Evolutionary conservation across 1,140 invertebrate genomes (phyloP).

Genomic region (Diprion similis): DNA sequence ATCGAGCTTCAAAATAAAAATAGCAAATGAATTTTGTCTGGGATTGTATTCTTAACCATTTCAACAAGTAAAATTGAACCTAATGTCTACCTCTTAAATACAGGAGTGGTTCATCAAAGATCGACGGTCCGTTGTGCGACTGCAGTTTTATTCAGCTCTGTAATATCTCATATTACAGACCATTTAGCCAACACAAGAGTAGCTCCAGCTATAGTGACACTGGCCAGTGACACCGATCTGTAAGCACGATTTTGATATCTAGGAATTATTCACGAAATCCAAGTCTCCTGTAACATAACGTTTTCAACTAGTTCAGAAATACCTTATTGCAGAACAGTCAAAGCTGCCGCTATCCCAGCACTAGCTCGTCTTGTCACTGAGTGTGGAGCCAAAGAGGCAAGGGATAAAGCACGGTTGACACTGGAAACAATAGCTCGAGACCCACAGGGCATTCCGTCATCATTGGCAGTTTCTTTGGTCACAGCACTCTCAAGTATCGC

Average conservation of each 20-base stretch:
- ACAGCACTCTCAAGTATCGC: slow-evolving; percentile 62
- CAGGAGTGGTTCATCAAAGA: slow-evolving; percentile 71
- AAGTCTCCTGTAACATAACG: slow-evolving; percentile 6
- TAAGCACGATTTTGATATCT: slow-evolving; percentile 52
- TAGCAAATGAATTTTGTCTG: background rate
- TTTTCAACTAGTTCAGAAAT: slow-evolving; percentile 17
- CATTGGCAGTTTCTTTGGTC: slow-evolving; percentile 59
- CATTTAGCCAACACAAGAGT: slow-evolving; percentile 67
- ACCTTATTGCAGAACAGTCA: slow-evolving; percentile 64
- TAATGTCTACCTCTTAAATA: slow-evolving; percentile 29
- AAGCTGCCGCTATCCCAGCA: slow-evolving; percentile 69
- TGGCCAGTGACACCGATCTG: slow-evolving; percentile 75
- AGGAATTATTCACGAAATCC: background rate
- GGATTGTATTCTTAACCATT: slow-evolving; percentile 4
- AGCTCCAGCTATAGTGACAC: slow-evolving; percentile 73
- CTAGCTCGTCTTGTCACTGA: slow-evolving; percentile 71
- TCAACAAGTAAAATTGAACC: slow-evolving; percentile 8
- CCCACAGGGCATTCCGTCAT: slow-evolving; percentile 48
- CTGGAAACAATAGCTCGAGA: slow-evolving; percentile 68
- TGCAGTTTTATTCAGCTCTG: slow-evolving; percentile 67
- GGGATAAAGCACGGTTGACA: slow-evolving; percentile 76
- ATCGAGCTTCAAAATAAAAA: too few species aligned
- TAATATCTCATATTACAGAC: slow-evolving; percentile 66
- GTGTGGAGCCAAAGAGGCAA: slow-evolving; percentile 64
- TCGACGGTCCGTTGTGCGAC: slow-evolving; percentile 66